Conservation (phyloP, 2,797 vertebrate species). For the Scolopax bukidnonensis region DNA sequence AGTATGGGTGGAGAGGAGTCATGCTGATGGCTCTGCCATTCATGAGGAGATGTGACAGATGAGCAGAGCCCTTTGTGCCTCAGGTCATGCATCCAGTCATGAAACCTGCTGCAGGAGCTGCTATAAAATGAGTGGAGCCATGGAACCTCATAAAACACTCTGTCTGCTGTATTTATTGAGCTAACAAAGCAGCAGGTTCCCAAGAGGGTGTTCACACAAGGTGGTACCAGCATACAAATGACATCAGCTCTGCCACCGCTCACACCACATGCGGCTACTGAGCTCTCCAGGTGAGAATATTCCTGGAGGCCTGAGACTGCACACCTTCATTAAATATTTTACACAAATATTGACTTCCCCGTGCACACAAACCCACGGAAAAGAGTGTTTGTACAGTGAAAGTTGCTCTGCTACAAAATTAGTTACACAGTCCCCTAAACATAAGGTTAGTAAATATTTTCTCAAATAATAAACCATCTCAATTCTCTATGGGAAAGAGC, state of each 20-base stretch:
- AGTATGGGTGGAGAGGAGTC: background rate
- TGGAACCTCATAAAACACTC: background rate
- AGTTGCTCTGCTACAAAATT: background rate
- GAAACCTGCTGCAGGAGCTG: background rate
- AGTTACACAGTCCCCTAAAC: slow-evolving; percentile 14
- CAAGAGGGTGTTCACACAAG: background rate
- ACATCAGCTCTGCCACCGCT: slow-evolving; percentile 14
- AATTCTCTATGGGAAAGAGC: slow-evolving; percentile 44
- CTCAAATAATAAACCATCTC: slow-evolving; percentile 35
- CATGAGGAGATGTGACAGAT: background rate
- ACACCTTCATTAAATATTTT: slow-evolving; percentile 72
- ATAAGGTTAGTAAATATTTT: slow-evolving; percentile 24
- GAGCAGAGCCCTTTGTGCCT: background rate
- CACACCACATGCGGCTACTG: background rate
- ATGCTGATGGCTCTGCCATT: background rate
- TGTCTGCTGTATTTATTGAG: background rate
- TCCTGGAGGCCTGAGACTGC: slow-evolving; percentile 22
- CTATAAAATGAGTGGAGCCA: background rate
- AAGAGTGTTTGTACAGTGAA: slow-evolving; percentile 53
- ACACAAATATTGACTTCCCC: slow-evolving; percentile 74
- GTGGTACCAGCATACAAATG: background rate
- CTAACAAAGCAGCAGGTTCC: background rate
- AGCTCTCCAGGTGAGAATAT: slow-evolving; percentile 44
- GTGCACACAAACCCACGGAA: slow-evolving; percentile 5
- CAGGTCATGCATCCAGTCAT: background rate